Conservation (phyloP, 2,888 invertebrate genomes). For the Aromia moschata region DNA sequence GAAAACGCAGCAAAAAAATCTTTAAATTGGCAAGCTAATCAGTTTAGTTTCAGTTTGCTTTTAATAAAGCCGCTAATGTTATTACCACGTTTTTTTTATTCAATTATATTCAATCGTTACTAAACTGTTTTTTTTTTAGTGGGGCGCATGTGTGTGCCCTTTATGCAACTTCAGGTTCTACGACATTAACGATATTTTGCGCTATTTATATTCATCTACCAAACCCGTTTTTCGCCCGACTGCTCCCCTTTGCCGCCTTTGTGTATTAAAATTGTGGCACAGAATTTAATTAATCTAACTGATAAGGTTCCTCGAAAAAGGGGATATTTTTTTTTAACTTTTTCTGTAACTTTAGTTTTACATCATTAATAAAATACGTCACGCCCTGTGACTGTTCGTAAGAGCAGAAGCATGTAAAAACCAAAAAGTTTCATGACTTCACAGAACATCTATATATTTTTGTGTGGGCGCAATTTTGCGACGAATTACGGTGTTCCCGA, state of each 20-base stretch:
- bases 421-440: constrained; percentile 22
- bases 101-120: too few species aligned
- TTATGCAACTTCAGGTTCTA: too few species aligned
- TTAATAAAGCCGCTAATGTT: too few species aligned
- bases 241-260: not conserved
- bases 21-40: too few species aligned
- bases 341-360: constrained; percentile 23
- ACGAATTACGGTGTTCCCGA: not conserved
- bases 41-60: too few species aligned
- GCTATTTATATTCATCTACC: not conserved
- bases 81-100: too few species aligned
- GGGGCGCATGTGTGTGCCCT: too few species aligned
- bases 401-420: constrained; percentile 30
- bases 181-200: too few species aligned
- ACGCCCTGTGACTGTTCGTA: constrained; percentile 12
- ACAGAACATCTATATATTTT: constrained; percentile 13
- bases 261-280: constrained; percentile 2
- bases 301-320: not conserved
- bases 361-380: constrained; percentile 28
- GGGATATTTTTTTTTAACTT: constrained; percentile 15
- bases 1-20: too few species aligned
- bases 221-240: not conserved
- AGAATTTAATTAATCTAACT: constrained; percentile 4
- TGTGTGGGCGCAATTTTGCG: not conserved
- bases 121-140: too few species aligned